These are phyloP conservation scores for Nymphalis polychloros DNA, from an alignment of 2,888 invertebrate species.

Conservation along the genomic window DNA sequence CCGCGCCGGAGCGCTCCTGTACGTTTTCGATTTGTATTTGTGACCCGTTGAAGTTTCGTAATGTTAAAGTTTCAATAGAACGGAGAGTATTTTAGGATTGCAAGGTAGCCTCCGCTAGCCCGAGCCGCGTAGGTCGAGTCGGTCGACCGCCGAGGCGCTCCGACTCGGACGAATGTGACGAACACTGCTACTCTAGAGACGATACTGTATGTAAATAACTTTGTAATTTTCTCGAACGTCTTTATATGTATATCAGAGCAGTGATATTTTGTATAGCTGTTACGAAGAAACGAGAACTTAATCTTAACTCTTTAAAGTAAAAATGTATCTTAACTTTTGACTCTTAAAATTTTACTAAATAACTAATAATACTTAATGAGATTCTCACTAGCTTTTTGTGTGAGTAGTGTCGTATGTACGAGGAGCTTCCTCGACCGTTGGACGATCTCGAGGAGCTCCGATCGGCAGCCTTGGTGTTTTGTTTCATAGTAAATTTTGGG, in stretches of 20 bases:
- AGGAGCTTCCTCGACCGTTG: constrained; percentile 37
- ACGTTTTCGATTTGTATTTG: constrained; percentile 22
- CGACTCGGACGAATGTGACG: constrained; percentile 39
- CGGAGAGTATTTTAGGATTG: constrained; percentile 49
- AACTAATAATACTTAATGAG: constrained; percentile 31
- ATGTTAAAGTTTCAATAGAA: constrained; percentile 32
- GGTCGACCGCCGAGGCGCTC: constrained; percentile 45
- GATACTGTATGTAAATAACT: constrained; percentile 67
- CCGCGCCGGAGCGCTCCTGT: constrained; percentile 45
- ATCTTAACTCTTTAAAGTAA: constrained; percentile 38
- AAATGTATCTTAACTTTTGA: constrained; percentile 39
- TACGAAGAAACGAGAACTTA: constrained; percentile 48
- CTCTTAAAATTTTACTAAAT: constrained; percentile 38
- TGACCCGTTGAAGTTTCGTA: constrained; percentile 26
- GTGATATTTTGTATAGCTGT: constrained; percentile 77
- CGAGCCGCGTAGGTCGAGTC: constrained; percentile 38
- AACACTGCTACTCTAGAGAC: constrained; percentile 65
- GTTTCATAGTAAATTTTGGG: constrained; percentile 80
- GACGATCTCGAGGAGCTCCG: constrained; percentile 43
- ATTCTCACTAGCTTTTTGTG: constrained; percentile 44
- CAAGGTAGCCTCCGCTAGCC: constrained; percentile 36
- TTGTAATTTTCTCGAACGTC: constrained; percentile 53
- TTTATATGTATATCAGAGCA: constrained; percentile 71
- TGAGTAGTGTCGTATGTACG: constrained; percentile 40
- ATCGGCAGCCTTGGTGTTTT: constrained; percentile 66